phyloP scores from a whole-genome alignment of 1,140 invertebrate species.

The Eulimnadia texana region DNA sequence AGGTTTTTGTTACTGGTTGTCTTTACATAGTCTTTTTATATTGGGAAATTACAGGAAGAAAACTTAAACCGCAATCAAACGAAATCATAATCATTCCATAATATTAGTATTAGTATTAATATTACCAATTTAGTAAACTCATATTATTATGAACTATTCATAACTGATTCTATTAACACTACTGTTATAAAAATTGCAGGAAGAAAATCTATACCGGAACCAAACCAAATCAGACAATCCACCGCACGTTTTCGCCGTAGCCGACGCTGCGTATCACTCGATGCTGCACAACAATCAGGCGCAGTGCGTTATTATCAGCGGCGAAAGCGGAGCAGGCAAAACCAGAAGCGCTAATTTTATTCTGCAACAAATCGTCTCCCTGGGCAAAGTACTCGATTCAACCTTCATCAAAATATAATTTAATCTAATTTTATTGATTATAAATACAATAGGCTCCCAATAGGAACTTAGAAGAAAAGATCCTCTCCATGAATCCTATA shows the following conservation, averaged over 20 bases:
- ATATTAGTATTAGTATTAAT: too few species aligned
- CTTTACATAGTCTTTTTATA: too few species aligned
- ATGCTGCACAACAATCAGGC: slow-evolving; percentile 58
- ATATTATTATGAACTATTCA: too few species aligned
- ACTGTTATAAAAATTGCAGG: too few species aligned
- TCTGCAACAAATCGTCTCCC: slow-evolving; percentile 57
- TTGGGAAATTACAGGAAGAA: too few species aligned
- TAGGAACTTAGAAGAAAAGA: slow-evolving; percentile 59
- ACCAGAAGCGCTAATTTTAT: slow-evolving; percentile 71
- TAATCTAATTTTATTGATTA: not conserved
- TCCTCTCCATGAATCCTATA: slow-evolving; percentile 64
- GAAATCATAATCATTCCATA: too few species aligned
- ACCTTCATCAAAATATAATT: not conserved
- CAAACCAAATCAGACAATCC: slow-evolving; percentile 52
- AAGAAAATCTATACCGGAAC: slow-evolving; percentile 40
- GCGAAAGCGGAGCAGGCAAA: slow-evolving; percentile 77
- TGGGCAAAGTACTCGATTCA: slow-evolving; percentile 45
- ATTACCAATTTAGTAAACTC: too few species aligned
- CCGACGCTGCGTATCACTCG: slow-evolving; percentile 66
- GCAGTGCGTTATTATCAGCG: slow-evolving; percentile 75
- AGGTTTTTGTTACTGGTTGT: too few species aligned
- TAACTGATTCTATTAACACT: too few species aligned
- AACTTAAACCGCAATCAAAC: too few species aligned
- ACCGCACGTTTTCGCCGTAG: slow-evolving; percentile 73
- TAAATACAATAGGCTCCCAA: slow-evolving; percentile 43